Percentiles rank a stretch among this genome's conserved stretches.
phyloP scores from a whole-genome alignment of 2,797 vertebrate genomes.

The Xenops minutus region DNA sequence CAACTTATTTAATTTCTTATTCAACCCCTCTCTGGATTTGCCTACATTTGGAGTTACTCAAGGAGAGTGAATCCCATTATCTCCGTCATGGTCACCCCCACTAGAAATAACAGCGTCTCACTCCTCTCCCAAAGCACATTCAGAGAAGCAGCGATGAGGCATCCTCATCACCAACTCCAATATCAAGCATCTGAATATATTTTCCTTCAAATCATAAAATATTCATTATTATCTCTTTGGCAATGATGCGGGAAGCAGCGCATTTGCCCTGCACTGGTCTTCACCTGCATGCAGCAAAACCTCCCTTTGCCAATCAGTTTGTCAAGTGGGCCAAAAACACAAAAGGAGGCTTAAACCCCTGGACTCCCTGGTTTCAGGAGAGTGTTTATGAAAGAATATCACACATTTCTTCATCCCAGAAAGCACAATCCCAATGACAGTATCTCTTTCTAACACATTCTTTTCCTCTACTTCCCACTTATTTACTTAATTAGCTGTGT shows the following conservation, averaged over 20 bases:
- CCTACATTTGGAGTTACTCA: not conserved
- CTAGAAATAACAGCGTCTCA: fast-evolving
- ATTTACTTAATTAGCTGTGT: slow-evolving; percentile 41
- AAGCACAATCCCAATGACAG: slow-evolving; percentile 20
- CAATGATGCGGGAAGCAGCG: not conserved
- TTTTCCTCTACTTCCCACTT: not conserved
- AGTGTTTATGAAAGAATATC: slow-evolving; percentile 41
- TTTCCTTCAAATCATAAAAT: not conserved
- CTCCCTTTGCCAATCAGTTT: slow-evolving; percentile 22
- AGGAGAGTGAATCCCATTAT: not conserved
- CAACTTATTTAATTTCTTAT: not conserved
- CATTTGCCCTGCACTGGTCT: not conserved
- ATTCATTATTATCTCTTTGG: not conserved
- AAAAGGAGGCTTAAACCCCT: slow-evolving; percentile 38
- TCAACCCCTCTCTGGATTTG: not conserved
- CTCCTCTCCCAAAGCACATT: not conserved
- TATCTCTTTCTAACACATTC: not conserved
- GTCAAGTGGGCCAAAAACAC: slow-evolving; percentile 10
- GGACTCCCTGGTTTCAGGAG: slow-evolving; percentile 37
- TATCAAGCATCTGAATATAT: not conserved
- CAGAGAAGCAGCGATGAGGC: not conserved
- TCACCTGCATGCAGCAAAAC: not conserved
- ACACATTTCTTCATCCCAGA: not conserved
- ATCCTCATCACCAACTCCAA: fast-evolving
- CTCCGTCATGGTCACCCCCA: fast-evolving